These are phyloP conservation scores for Uria aalge DNA, from an alignment of 2,113 vertebrate genomes.

Conservation along the genomic window DNA sequence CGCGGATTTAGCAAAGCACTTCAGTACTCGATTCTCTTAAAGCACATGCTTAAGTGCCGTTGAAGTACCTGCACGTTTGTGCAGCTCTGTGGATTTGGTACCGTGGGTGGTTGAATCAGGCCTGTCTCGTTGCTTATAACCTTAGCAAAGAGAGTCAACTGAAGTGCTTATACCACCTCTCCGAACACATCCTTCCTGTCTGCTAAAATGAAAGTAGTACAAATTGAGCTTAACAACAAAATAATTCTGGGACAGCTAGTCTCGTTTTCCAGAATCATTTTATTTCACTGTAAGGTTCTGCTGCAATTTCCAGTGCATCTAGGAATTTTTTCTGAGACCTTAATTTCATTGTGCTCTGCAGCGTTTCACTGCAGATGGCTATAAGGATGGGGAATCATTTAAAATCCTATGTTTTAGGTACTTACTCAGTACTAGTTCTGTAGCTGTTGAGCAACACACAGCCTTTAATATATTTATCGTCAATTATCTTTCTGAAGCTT, in stretches of 20 bases:
- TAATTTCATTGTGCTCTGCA: background rate
- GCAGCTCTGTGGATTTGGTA: background rate
- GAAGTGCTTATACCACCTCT: background rate
- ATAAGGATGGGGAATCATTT: background rate
- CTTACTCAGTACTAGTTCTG: background rate
- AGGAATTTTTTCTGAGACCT: background rate
- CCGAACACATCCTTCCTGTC: background rate
- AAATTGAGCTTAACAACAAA: background rate
- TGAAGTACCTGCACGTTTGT: background rate
- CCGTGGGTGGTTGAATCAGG: background rate
- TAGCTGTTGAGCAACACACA: background rate
- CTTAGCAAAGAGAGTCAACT: background rate
- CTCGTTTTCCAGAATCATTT: background rate
- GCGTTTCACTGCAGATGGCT: background rate
- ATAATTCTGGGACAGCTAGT: background rate
- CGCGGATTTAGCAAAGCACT: background rate
- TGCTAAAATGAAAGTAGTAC: background rate
- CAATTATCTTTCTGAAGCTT: conserved; percentile 18
- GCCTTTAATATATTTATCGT: background rate
- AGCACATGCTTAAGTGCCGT: background rate
- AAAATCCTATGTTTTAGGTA: background rate
- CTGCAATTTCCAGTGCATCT: background rate
- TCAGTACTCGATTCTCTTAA: background rate
- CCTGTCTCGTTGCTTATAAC: background rate
- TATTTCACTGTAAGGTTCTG: background rate